Evolutionary conservation across 2,113 vertebrate genomes (phyloP).

Genomic region (Heloderma charlesbogerti): DNA sequence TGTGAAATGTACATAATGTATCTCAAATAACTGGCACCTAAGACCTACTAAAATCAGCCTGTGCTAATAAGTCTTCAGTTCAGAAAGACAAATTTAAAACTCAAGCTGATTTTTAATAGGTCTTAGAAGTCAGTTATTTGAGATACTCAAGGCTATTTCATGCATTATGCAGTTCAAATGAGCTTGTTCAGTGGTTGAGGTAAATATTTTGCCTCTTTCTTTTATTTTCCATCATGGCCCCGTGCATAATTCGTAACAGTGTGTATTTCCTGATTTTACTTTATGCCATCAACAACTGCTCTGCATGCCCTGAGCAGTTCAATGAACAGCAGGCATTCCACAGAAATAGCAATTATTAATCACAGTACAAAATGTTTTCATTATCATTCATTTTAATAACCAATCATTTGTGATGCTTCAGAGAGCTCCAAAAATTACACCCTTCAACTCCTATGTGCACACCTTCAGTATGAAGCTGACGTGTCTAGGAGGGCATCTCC

Average conservation of each 20-base stretch:
- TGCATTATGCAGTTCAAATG: not conserved
- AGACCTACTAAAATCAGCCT: not conserved
- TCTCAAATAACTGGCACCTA: not conserved
- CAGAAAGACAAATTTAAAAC: too few relatives aligned
- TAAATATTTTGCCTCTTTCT: not conserved
- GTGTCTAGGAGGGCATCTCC: not conserved
- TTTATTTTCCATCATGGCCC: not conserved
- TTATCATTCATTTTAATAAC: conserved; percentile 31
- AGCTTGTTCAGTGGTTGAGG: not conserved
- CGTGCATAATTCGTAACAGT: not conserved
- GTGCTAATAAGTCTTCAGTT: too few relatives aligned
- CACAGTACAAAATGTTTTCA: conserved; percentile 15
- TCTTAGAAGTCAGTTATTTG: too few relatives aligned
- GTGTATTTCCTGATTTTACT: not conserved
- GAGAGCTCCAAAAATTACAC: conserved; percentile 10
- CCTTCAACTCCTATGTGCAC: not conserved
- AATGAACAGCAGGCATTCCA: not conserved
- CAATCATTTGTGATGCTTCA: conserved; percentile 29
- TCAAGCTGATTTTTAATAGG: not conserved
- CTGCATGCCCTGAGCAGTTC: not conserved
- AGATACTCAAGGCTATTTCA: too few relatives aligned
- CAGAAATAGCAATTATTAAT: not conserved
- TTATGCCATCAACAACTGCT: not conserved
- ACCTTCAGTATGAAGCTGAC: not conserved
- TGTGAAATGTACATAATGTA: not conserved